Evolutionary conservation across 2,888 invertebrate species (phyloP).

Genomic region (Gandaritis pyraliata): DNA sequence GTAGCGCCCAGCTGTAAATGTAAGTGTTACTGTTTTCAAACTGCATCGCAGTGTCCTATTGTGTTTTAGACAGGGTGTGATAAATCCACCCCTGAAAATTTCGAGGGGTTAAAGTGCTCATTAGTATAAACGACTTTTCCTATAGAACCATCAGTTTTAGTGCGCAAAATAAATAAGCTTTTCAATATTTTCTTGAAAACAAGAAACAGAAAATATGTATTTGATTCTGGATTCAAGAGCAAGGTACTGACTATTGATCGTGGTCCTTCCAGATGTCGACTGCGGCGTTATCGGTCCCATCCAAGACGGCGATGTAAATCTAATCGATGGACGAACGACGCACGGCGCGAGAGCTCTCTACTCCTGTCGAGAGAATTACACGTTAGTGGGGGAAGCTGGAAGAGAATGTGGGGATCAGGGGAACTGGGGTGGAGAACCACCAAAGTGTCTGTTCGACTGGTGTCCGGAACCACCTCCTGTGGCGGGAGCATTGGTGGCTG

Average conservation of each 20-base stretch:
- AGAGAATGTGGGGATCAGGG: constrained; percentile 90
- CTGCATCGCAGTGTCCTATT: too few relatives aligned
- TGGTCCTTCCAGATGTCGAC: constrained; percentile 88
- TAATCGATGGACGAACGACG: constrained; percentile 89
- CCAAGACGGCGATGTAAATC: constrained; percentile 88
- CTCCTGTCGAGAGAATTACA: constrained; percentile 93
- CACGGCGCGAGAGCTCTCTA: constrained; percentile 91
- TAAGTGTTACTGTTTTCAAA: constrained; percentile 54
- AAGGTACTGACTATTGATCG: neutral
- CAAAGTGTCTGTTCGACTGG: constrained; percentile 94
- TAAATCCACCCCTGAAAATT: too few relatives aligned
- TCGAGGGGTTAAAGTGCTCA: too few relatives aligned
- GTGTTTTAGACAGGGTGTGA: too few relatives aligned
- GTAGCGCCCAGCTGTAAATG: constrained; percentile 93
- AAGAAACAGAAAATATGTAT: too few relatives aligned
- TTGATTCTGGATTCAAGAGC: too few relatives aligned
- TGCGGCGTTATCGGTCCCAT: constrained; percentile 89
- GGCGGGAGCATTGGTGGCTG: constrained; percentile 89
- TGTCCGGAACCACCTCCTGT: constrained; percentile 93
- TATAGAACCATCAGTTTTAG: too few relatives aligned
- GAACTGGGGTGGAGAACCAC: constrained; percentile 90
- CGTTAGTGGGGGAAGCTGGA: constrained; percentile 89
- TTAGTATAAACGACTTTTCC: too few relatives aligned
- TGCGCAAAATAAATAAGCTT: too few relatives aligned
- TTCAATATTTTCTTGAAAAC: too few relatives aligned